A percentile compares a stretch with the other conserved stretches of the same genome.
phyloP scores from a whole-genome alignment of 1,140 invertebrate species.

The Melanaphis sacchari region DNA sequence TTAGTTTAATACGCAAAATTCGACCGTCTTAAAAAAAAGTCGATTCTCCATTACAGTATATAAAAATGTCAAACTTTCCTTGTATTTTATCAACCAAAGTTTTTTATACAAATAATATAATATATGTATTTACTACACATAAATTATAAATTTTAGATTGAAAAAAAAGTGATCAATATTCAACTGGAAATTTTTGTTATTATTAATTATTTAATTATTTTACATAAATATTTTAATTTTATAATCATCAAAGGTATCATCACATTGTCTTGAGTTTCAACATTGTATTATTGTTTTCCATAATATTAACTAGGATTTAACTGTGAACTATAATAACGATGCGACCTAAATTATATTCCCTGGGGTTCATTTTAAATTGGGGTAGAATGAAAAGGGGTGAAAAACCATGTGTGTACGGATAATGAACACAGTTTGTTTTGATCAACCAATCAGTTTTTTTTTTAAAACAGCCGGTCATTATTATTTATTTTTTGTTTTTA shows the following conservation, averaged over 20 bases:
- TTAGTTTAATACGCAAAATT: not conserved
- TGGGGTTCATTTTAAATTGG: not conserved
- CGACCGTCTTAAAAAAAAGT: not conserved
- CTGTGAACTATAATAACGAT: not conserved
- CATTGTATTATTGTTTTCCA: not conserved
- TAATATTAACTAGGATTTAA: not conserved
- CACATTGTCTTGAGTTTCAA: not conserved
- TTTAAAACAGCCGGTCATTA: not conserved
- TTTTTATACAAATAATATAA: not conserved
- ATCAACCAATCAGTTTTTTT: constrained; percentile 7
- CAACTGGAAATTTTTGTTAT: too few species aligned
- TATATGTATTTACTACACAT: not conserved
- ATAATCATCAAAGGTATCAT: not conserved
- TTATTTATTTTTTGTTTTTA: constrained; percentile 17
- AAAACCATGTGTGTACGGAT: constrained; percentile 23
- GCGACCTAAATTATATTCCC: not conserved
- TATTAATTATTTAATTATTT: not conserved
- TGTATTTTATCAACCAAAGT: not conserved
- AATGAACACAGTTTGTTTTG: constrained; percentile 37
- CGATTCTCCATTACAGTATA: not conserved
- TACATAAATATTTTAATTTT: not conserved
- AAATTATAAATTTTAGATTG: not conserved
- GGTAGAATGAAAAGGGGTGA: not conserved
- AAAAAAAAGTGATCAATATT: not conserved
- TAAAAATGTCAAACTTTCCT: not conserved